These are phyloP conservation scores for Talpa occidentalis DNA, from an alignment of 2,113 vertebrate species.

Conservation along the genomic window DNA sequence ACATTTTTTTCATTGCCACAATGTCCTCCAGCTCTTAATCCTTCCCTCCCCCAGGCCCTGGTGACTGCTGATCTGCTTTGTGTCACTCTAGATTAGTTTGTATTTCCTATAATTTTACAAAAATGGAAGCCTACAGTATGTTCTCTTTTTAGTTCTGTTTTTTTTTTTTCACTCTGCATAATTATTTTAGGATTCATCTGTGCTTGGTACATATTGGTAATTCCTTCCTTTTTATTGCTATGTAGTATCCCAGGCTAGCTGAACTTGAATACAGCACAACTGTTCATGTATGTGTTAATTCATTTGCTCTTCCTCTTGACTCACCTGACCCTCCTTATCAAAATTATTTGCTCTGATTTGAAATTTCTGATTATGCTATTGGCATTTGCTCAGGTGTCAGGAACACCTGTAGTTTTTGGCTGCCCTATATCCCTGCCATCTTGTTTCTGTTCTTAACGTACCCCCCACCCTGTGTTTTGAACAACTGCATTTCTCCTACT, in stretches of 20 bases:
- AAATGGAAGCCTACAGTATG: neutral
- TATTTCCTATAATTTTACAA: constrained; percentile 21
- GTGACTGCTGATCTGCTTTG: neutral
- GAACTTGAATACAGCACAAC: neutral
- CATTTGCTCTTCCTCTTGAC: neutral
- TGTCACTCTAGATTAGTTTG: constrained; percentile 18
- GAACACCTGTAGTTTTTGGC: neutral
- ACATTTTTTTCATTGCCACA: neutral
- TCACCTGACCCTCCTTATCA: neutral
- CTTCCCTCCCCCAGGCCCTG: neutral
- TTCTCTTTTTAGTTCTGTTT: neutral
- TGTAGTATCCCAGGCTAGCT: neutral
- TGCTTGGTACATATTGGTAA: neutral
- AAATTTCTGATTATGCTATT: neutral
- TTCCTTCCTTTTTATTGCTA: neutral
- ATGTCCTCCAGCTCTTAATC: neutral
- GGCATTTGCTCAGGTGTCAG: neutral
- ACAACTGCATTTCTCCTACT: neutral
- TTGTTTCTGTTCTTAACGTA: neutral
- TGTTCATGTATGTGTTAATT: neutral
- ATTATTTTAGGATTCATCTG: neutral
- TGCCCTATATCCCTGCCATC: neutral
- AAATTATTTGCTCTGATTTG: constrained; percentile 39
- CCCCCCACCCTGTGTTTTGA: neutral
- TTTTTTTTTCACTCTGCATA: neutral